Conservation (phyloP, 2,113 vertebrate genomes). For the Falcunculus frontatus region DNA sequence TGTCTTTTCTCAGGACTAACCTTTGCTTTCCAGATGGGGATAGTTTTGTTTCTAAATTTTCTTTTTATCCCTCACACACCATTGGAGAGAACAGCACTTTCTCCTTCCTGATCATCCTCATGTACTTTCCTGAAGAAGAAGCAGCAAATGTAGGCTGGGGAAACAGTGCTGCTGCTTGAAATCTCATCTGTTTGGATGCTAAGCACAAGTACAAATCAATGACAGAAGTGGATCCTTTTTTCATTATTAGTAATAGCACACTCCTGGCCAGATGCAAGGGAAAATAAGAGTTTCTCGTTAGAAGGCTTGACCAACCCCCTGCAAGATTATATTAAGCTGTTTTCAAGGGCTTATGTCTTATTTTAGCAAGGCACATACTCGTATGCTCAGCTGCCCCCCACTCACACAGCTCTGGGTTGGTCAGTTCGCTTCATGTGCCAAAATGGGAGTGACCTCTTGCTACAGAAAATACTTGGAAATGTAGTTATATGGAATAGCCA, state of each 20-base stretch:
- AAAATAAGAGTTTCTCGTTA: neutral
- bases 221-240: neutral
- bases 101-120: neutral
- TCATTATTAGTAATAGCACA: neutral
- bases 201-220: neutral
- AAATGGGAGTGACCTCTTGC: neutral
- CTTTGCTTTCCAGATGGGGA: conserved; percentile 12
- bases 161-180: neutral
- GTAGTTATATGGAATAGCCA: neutral
- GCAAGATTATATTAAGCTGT: conserved; percentile 6
- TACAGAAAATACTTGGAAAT: neutral
- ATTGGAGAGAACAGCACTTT: neutral
- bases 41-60: conserved; percentile 4
- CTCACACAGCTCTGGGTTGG: neutral
- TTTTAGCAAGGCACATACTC: neutral
- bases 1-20: conserved; percentile 7
- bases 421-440: neutral
- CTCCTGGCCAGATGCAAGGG: neutral
- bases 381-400: neutral
- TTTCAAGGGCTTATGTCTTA: conserved; percentile 22
- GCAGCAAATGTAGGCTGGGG: neutral
- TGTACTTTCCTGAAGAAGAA: neutral
- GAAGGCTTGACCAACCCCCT: neutral
- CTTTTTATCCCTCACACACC: neutral
- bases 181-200: neutral